Evolutionary conservation across 2,113 vertebrate species (phyloP).

Genomic region (Callocephalon fimbriatum): DNA sequence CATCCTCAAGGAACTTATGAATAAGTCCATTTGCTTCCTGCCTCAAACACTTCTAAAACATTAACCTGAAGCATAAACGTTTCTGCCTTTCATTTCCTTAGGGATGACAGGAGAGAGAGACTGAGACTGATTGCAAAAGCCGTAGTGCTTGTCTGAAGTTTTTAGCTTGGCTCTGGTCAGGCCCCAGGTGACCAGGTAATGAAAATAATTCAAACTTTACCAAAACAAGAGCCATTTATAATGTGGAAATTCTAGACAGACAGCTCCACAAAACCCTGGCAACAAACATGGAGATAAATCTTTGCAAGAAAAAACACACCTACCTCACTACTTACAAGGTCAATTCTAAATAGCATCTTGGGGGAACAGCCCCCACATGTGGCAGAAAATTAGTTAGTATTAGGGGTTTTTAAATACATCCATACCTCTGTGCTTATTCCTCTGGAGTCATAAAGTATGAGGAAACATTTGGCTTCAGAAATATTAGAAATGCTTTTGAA

Average conservation of each 20-base stretch:
- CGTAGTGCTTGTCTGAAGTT: constrained; percentile 78
- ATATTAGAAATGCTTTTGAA: not conserved
- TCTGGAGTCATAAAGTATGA: not conserved
- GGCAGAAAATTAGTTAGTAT: constrained; percentile 16
- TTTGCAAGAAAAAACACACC: constrained; percentile 41
- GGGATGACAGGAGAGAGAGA: constrained; percentile 71
- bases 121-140: constrained; percentile 74
- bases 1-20: constrained; percentile 64
- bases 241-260: constrained; percentile 78
- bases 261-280: constrained; percentile 73
- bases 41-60: constrained; percentile 71
- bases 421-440: not conserved
- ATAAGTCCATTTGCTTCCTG: constrained; percentile 70
- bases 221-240: constrained; percentile 81
- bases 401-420: not conserved
- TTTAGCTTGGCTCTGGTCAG: constrained; percentile 74
- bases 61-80: constrained; percentile 73
- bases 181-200: constrained; percentile 81
- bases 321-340: not conserved
- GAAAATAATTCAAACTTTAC: constrained; percentile 84
- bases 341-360: constrained; percentile 23
- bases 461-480: not conserved
- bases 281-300: constrained; percentile 72
- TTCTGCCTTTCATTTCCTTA: constrained; percentile 76
- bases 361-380: not conserved